A percentile compares a stretch with the other conserved stretches of the same genome.
These are phyloP conservation scores for Nemurella pictetii DNA, from an alignment of 2,888 invertebrate species.

Conservation along the genomic window DNA sequence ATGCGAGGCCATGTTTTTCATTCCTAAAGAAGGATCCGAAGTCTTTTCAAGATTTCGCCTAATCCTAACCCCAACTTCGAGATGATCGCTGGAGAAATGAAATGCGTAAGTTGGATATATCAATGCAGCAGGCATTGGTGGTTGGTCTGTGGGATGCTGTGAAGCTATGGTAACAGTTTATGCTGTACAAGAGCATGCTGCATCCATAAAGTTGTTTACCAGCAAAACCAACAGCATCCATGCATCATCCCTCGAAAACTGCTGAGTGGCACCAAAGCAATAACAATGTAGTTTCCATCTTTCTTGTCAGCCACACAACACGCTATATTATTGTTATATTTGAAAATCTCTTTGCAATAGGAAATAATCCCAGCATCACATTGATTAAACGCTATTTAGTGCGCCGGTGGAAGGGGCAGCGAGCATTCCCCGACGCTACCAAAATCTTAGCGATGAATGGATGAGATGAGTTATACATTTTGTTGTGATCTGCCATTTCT, in stretches of 20 bases:
- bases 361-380: neutral
- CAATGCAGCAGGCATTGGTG: neutral
- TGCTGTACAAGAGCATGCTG: neutral
- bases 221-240: slow-evolving; percentile 22
- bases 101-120: neutral
- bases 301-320: neutral
- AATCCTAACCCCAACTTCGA: neutral
- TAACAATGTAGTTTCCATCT: neutral
- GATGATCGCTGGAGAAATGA: neutral
- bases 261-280: slow-evolving; percentile 16
- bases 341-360: neutral
- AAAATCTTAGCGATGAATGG: too few relatives aligned
- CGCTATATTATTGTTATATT: neutral
- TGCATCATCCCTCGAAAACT: slow-evolving; percentile 21
- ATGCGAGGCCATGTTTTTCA: neutral
- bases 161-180: slow-evolving; percentile 1
- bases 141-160: neutral
- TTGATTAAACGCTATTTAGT: neutral
- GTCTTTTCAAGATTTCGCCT: neutral
- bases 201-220: slow-evolving; percentile 29
- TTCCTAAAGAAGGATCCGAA: neutral
- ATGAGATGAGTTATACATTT: neutral
- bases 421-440: too few relatives aligned
- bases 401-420: neutral
- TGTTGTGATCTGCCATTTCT: neutral